Percentiles rank a stretch among this genome's conserved stretches.
Conservation (phyloP, 2,888 invertebrate species). For the Ochropleura leucogaster region DNA sequence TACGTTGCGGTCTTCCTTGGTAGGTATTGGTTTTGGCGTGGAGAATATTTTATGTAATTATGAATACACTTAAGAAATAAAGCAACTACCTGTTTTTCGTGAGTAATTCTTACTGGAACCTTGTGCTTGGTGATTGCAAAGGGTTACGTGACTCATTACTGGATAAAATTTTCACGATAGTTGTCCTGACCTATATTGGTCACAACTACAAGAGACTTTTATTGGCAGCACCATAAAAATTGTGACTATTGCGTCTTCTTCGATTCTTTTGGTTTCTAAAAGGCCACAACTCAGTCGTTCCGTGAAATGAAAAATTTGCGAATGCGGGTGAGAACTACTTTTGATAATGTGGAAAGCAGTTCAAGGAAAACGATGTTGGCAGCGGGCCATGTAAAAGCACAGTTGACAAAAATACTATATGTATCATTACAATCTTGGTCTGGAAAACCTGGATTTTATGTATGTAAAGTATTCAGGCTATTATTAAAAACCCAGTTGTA, state of each 20-base stretch:
- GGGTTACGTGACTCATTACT: neutral
- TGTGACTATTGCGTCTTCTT: neutral
- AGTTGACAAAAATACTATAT: slow-evolving; percentile 13
- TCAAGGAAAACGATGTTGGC: slow-evolving; percentile 24
- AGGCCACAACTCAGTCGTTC: neutral
- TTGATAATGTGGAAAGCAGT: slow-evolving; percentile 12
- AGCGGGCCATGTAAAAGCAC: slow-evolving; percentile 13
- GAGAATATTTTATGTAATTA: slow-evolving; percentile 27
- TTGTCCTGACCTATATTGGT: neutral
- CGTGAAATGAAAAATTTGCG: slow-evolving; percentile 26
- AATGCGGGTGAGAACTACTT: slow-evolving; percentile 15
- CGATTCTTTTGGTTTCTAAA: neutral
- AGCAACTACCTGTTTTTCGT: neutral
- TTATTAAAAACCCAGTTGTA: neutral
- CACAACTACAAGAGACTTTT: neutral
- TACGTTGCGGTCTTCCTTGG: slow-evolving; percentile 19
- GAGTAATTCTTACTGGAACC: neutral
- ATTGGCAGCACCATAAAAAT: neutral
- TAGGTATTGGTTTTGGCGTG: slow-evolving; percentile 1
- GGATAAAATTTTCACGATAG: neutral
- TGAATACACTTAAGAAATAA: slow-evolving; percentile 28
- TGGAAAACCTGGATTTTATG: neutral
- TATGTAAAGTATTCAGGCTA: neutral
- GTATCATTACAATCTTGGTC: neutral
- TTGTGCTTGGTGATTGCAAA: neutral